Evolutionary conservation across 2,888 invertebrate species (phyloP).

Genomic region (Sympetrum striolatum): DNA sequence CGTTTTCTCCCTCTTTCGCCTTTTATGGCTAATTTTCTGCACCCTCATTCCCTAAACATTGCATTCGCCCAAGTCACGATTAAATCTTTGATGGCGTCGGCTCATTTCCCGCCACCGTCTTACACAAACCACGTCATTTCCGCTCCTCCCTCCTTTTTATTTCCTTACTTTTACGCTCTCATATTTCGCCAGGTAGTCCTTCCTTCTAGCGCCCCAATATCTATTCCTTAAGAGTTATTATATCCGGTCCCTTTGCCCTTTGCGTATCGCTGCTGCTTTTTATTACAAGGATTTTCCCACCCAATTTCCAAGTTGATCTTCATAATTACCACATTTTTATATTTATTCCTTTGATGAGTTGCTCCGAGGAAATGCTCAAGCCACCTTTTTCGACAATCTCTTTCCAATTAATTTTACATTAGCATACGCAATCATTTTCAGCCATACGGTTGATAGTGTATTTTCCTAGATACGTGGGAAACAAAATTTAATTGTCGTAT

Average conservation of each 20-base stretch:
- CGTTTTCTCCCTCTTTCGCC: background rate
- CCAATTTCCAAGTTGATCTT: background rate
- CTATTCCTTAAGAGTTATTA: background rate
- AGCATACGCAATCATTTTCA: background rate
- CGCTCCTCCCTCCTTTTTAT: background rate
- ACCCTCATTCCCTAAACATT: constrained; percentile 4
- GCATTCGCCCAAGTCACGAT: constrained; percentile 10
- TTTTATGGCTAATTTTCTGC: background rate
- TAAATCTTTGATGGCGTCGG: constrained; percentile 13
- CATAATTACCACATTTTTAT: background rate
- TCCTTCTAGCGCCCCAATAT: constrained; percentile 1
- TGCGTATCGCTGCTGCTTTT: background rate
- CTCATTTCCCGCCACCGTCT: constrained; percentile 38
- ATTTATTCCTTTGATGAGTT: background rate
- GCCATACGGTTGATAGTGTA: no score
- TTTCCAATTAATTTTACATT: no score
- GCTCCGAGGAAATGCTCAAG: background rate
- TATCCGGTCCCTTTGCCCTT: background rate
- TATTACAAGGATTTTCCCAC: no score
- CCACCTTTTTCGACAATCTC: background rate
- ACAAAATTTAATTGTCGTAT: no score
- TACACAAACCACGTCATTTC: constrained; percentile 36
- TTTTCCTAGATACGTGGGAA: no score
- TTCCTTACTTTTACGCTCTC: background rate
- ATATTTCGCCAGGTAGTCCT: no score